Base-by-base conservation (phyloP, 2,797 vertebrate species). In the Brachyrhaphis roseni region DNA sequence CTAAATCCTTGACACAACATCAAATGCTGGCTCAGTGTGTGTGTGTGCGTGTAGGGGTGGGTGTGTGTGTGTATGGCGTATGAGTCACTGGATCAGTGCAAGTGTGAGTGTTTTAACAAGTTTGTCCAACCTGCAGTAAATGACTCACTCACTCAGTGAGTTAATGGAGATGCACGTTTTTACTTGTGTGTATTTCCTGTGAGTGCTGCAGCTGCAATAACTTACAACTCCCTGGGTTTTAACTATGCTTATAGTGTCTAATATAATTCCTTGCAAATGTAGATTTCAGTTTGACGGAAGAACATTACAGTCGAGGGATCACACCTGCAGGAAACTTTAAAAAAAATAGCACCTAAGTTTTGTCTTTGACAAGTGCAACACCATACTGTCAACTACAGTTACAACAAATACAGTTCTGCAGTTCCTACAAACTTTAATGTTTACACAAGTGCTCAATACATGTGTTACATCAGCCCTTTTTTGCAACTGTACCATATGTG, bases 1-100 rank as follows among this genome's bases (percentile, higher is more conserved):
- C 74, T 87, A 87, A 92, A 88, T 92, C 91, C 87, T 89, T 94
- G 89, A 93, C 80, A 90, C 91, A 93, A 92, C 89, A 94, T 93
- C 90, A 94, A 93, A 92, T 83, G 53, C 78, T 64, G 82, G 75
- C 86, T 92, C 85, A 89, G 87, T 28, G 12, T 89, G 77, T 91
- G 91, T 93, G 91, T 92, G 89, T 84, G 90, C 13, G 45, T 13
- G 45, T 15, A n/a, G n/a, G n/a, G n/a, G 89, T 85, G 87, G 1
- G 10, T 88, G 76, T 91, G 91, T 93, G 90, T 93, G 89, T 85
- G 90, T 85, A 88, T 68, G 88, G 85, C 2, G 4, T 72, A 83
- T 94, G 90, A 94, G 53, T 93, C 93, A 94, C 77, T 84, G 84
- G 85, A 92, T 90, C 87, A 83, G 89, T 59, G 71, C 89, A 88